Conservation (phyloP, 2,888 invertebrate genomes). For the Melinopterus prodromus region DNA sequence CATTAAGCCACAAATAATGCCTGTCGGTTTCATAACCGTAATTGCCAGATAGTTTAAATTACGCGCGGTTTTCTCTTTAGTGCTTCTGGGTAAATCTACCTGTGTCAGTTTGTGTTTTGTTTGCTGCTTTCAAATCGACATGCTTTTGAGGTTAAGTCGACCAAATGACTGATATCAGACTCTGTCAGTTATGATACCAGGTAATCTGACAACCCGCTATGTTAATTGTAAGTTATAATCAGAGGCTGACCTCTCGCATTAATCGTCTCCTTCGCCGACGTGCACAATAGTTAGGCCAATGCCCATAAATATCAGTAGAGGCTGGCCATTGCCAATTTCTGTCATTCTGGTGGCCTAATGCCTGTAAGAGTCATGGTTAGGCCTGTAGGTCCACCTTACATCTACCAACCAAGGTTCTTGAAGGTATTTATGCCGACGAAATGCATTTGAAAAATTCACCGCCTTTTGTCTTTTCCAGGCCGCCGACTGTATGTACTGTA, state of each 20-base stretch:
- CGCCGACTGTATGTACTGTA: conserved; percentile 80
- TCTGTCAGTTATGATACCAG: not conserved
- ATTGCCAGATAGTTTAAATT: not conserved
- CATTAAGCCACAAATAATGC: not conserved
- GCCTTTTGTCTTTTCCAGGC: conserved; percentile 63
- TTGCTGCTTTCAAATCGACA: not conserved
- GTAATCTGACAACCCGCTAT: not conserved
- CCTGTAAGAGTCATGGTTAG: conserved; percentile 4
- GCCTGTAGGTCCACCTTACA: conserved; percentile 13
- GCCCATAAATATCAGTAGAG: not conserved
- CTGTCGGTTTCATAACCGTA: not conserved
- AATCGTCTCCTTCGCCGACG: not conserved
- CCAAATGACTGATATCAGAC: not conserved
- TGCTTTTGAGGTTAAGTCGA: not conserved
- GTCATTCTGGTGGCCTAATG: not conserved
- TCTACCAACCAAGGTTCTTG: conserved; percentile 19
- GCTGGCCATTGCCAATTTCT: not conserved
- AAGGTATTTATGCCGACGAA: conserved; percentile 7
- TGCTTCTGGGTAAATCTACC: not conserved
- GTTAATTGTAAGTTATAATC: not conserved
- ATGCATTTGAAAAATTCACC: not conserved
- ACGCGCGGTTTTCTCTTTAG: not conserved
- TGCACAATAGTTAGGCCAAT: not conserved
- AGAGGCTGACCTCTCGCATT: not conserved
- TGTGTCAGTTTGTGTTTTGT: not conserved